phyloP scores from a whole-genome alignment of 2,888 invertebrate genomes.

The Melieria picta region DNA sequence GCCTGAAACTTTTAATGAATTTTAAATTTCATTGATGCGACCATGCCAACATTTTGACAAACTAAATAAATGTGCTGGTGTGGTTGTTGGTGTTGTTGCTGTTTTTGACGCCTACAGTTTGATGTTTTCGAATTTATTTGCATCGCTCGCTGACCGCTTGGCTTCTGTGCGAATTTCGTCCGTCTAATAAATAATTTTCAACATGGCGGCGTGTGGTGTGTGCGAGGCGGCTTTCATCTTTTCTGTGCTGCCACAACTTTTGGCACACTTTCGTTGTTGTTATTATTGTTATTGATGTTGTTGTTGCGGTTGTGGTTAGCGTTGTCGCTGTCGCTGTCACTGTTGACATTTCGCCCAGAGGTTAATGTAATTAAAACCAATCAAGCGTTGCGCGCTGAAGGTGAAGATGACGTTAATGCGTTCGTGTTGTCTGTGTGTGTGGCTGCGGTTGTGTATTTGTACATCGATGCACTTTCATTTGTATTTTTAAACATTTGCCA shows the following conservation, averaged over 20 bases:
- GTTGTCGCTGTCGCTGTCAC: slow-evolving; percentile 40
- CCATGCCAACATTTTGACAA: slow-evolving; percentile 56
- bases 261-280: slow-evolving; percentile 7
- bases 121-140: slow-evolving; percentile 41
- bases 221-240: slow-evolving; percentile 1
- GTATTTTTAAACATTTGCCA: no score
- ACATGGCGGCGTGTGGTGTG: slow-evolving; percentile 6
- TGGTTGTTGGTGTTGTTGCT: slow-evolving; percentile 27
- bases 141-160: slow-evolving; percentile 40
- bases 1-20: slow-evolving; percentile 14
- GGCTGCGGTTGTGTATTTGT: no score
- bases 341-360: slow-evolving; percentile 35
- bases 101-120: slow-evolving; percentile 46
- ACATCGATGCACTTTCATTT: no score
- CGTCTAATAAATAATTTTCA: slow-evolving; percentile 44
- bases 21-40: slow-evolving; percentile 55
- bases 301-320: no score
- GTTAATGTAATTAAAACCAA: slow-evolving; percentile 56
- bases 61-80: slow-evolving; percentile 39
- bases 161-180: slow-evolving; percentile 52
- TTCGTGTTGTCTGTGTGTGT: no score
- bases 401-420: slow-evolving; percentile 33
- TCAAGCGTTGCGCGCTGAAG: slow-evolving; percentile 57
- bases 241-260: not conserved
- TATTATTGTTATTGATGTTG: no score